Evolutionary conservation across 2,797 vertebrate genomes (phyloP).

Genomic region (Pangasius krempfi): DNA sequence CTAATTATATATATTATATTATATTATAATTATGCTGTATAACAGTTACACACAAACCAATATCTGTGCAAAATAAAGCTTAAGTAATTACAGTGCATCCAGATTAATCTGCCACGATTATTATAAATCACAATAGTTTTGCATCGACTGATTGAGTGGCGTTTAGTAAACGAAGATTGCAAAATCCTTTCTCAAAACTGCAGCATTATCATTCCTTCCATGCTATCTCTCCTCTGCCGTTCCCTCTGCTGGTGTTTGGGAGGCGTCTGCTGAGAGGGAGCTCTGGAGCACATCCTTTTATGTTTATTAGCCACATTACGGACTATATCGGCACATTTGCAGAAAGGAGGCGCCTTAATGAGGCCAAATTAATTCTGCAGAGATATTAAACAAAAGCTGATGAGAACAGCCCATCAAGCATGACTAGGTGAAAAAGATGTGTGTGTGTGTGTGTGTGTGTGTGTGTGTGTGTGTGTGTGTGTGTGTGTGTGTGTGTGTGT

Average conservation of each 20-base stretch:
- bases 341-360: slow-evolving; percentile 82
- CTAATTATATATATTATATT: too few relatives aligned
- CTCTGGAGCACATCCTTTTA: slow-evolving; percentile 80
- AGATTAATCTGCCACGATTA: slow-evolving; percentile 20
- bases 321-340: slow-evolving; percentile 80
- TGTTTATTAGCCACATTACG: slow-evolving; percentile 86
- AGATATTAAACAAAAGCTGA: slow-evolving; percentile 85
- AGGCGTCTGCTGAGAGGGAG: slow-evolving; percentile 67
- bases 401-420: slow-evolving; percentile 83
- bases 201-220: slow-evolving; percentile 12
- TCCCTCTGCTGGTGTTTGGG: slow-evolving; percentile 14
- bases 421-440: slow-evolving; percentile 61
- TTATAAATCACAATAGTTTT: slow-evolving; percentile 22
- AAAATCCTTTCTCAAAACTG: slow-evolving; percentile 20
- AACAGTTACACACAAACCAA: neutral
- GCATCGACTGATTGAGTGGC: slow-evolving; percentile 23
- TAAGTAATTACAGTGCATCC: slow-evolving; percentile 4
- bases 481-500: slow-evolving; percentile 1
- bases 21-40: neutral
- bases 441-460: slow-evolving; percentile 1
- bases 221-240: slow-evolving; percentile 16
- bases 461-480: neutral
- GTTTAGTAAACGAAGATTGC: slow-evolving; percentile 33
- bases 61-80: neutral
- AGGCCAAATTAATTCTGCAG: slow-evolving; percentile 85